Conservation (phyloP, 2,888 invertebrate species). For the Arctia plantaginis region DNA sequence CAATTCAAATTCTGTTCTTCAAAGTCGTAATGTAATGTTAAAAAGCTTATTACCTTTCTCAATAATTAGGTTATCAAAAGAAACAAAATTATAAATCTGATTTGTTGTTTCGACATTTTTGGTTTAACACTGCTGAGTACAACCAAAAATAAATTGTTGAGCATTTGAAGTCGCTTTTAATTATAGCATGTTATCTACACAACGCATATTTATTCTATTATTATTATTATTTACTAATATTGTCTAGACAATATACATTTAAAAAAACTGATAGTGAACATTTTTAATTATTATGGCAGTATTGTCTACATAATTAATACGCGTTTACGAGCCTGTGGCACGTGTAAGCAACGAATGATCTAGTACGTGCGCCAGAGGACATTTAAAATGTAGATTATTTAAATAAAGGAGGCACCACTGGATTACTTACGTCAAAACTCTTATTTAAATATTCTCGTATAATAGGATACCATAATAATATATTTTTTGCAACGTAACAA, state of each 20-base stretch:
- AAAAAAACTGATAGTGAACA: neutral
- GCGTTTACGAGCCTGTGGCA: neutral
- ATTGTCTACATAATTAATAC: neutral
- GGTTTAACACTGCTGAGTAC: too few species aligned
- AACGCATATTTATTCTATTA: neutral
- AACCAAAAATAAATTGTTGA: too few species aligned
- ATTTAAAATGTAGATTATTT: slow-evolving; percentile 9
- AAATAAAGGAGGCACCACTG: neutral
- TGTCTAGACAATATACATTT: neutral
- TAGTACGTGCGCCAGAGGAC: neutral
- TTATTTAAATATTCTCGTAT: neutral
- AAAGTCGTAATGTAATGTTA: neutral
- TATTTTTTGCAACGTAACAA: neutral
- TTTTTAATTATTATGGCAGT: neutral
- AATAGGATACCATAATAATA: too few species aligned
- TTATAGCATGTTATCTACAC: neutral
- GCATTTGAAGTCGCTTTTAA: too few species aligned
- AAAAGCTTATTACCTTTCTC: neutral
- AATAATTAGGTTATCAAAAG: neutral
- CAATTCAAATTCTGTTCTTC: neutral
- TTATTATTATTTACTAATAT: too few species aligned
- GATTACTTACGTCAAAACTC: neutral
- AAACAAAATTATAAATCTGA: neutral
- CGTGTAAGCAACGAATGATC: slow-evolving; percentile 3
- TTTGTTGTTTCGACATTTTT: neutral